These are phyloP conservation scores for Camelus bactrianus DNA, from an alignment of 2,113 vertebrate species.

Conservation along the genomic window DNA sequence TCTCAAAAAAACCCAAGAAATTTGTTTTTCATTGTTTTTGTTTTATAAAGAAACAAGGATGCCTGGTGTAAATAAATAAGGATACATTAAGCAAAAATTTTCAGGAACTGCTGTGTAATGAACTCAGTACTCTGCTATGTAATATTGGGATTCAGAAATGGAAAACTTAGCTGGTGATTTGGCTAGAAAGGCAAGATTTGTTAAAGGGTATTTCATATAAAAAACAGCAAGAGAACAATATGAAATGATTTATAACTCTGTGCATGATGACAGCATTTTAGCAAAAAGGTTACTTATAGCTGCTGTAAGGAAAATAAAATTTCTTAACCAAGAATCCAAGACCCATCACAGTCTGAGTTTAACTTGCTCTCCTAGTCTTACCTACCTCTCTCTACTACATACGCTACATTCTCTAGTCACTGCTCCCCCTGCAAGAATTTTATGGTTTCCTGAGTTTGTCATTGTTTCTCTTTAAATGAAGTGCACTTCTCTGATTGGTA, in stretches of 20 bases:
- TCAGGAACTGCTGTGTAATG: background rate
- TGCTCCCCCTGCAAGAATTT: background rate
- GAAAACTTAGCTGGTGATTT: background rate
- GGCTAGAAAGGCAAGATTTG: background rate
- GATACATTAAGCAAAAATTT: background rate
- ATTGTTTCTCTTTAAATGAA: background rate
- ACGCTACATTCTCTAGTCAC: background rate
- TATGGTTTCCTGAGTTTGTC: background rate
- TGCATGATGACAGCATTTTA: background rate
- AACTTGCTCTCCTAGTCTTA: background rate
- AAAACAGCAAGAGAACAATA: background rate
- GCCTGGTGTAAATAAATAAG: background rate
- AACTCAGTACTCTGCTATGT: background rate
- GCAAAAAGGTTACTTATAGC: background rate
- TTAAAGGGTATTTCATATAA: background rate
- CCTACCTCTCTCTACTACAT: background rate
- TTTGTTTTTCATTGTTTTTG: constrained; percentile 10
- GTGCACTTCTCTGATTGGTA: background rate
- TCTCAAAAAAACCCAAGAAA: background rate
- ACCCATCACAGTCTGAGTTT: background rate
- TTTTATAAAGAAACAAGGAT: constrained; percentile 34
- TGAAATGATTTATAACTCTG: background rate
- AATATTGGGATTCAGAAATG: background rate
- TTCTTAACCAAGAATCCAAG: background rate
- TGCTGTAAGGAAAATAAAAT: background rate